phyloP scores from a whole-genome alignment of 1,140 invertebrate species.

The Sweltsa coloradensis region DNA sequence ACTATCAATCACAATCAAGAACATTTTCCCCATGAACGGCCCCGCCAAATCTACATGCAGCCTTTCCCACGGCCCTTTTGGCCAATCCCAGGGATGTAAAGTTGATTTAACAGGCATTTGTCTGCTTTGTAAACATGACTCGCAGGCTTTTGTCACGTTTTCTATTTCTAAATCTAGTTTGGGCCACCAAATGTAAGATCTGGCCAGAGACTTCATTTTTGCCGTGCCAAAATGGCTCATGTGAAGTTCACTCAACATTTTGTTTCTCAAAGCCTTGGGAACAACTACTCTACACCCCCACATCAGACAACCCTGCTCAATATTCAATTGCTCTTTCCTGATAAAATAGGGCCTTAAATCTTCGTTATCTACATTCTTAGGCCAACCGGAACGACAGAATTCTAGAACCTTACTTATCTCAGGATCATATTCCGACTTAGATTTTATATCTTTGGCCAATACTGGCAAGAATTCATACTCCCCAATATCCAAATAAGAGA shows the following conservation, averaged over 20 bases:
- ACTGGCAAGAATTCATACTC: not conserved
- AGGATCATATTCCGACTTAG: not conserved
- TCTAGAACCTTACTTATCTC: not conserved
- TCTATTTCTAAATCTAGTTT: conserved; percentile 23
- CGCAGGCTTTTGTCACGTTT: not conserved
- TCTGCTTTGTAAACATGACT: not conserved
- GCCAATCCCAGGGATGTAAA: not conserved
- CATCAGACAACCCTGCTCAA: conserved; percentile 4
- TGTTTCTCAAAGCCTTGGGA: not conserved
- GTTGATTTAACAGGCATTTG: not conserved
- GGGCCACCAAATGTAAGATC: conserved; percentile 24
- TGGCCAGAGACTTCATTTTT: conserved; percentile 26
- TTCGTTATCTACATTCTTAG: not conserved
- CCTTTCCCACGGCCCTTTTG: conserved; percentile 6
- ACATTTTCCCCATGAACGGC: conserved; percentile 12
- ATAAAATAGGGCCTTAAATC: not conserved
- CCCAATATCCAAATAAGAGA: not conserved
- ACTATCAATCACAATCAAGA: conserved; percentile 20
- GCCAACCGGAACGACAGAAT: not conserved
- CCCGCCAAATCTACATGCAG: conserved; percentile 19
- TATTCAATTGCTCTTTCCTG: not conserved
- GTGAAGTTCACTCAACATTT: conserved; percentile 18
- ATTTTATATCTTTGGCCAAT: not conserved
- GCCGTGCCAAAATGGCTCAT: conserved; percentile 20
- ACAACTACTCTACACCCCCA: conserved; percentile 3